Evolutionary conservation across 64 coral and sea anemone genomes (phyloP), one percentile per base, ranked within the genome.

Genomic region (Trachythela sp.): DNA sequence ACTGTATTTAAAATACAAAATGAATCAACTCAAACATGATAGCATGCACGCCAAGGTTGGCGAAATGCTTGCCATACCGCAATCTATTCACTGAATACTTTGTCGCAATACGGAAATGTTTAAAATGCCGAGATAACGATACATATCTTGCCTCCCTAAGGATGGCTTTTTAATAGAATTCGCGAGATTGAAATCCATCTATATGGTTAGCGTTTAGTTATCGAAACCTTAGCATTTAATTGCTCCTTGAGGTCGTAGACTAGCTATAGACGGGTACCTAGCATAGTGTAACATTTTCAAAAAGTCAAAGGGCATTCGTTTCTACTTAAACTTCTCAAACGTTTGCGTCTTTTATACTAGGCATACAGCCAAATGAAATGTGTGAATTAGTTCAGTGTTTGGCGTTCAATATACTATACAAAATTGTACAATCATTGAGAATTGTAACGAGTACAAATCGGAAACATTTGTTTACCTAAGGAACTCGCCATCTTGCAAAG

Each of bases 401-500:
- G 15, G 7, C 15, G 15, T 30, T 29, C 9, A 80, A 80, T 64
- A 64, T 18, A 27, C 26, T 26, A 2, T 64, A 64, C 56, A 64
- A 64, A 2, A 20, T 7, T 64, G 56, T n/a, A 64, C 2, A 64
- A 20, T 7, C 26, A 64, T 64, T 64, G 4, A n/a, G 26, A 0
- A 24, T 9, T n/a, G 24, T 27, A 20, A 45, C 42, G 59, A 22
- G 59, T 22, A 6, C 30, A 31, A n/a, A 68, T 68, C 18, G 15
- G 18, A 80, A 13, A 37, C 33, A 13, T 80, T 80, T 80, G 75
- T 80, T 80, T 80, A 80, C 75, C 75, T 80, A 80, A 36, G 33
- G 75, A 80, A 30, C 75, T 80, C 37, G 75, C 75, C 75, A 80
- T 80, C 75, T 80, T 80, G 33, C 30, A 30, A 45, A 45, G 37